Evolutionary conservation across 2,113 vertebrate species (phyloP), one percentile per base, ranked within the genome.

Genomic region (Sapajus apella): DNA sequence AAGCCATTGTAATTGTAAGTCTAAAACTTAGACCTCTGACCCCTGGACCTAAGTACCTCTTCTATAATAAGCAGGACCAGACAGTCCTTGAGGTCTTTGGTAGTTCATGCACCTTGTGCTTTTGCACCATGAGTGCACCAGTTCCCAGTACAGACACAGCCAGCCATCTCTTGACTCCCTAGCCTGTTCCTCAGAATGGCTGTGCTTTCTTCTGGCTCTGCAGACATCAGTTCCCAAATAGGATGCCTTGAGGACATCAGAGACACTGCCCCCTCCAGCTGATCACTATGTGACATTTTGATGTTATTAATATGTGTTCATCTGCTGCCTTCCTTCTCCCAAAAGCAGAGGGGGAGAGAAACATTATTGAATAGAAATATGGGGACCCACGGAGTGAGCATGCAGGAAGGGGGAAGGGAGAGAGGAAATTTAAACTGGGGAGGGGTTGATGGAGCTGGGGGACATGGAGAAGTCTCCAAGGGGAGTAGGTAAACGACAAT

Each of bases 281-380:
- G 96, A 90, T 55, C 79, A 66, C 95, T 27, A 47, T 73, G 66
- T 14, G 87, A 84, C 80, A 77, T 95, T 95, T 93, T 21, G 37
- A 20, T 66, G 45, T 50, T 86, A 58, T 79, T 77, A 82, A 76
- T 75, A 40, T 92, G 72, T 20, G 7, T 82, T 93, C 43, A 66
- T 87, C n/a, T 43, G 47, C 58, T 72, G 43, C 81, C n/a, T 79
- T 81, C 87, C 68, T 86, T 72, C 87, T 96, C 30, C 61, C 83
- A 3, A 81, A 66, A 93, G 35, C 40, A 66, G 56, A 50, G 2
- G 1, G 37, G 66, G n/a, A 82, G 43, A 37, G 47, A 70, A 66
- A 83, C 45, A 14, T 55, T 43, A 58, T 17, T 32, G 90, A 81
- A 45, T 37, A 58, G 81, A 50, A 32, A 40, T 37, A 55, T 30